Base-by-base conservation (phyloP, 2,888 invertebrate genomes). In the Busseola fusca region DNA sequence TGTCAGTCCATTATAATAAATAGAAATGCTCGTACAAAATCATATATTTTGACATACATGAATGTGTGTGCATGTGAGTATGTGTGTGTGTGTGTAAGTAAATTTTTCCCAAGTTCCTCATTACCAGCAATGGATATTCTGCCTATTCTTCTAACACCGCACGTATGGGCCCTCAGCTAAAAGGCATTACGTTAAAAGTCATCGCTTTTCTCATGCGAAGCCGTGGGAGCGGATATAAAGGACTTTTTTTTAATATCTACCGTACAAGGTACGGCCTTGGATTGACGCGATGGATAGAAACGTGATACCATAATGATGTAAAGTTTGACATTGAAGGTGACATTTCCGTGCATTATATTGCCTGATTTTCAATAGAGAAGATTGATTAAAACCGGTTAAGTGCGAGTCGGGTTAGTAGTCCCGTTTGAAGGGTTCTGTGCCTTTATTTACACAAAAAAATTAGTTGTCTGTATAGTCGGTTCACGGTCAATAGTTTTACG, bases 141-240 rank as follows among this genome's bases (percentile, higher is more conserved):
- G 75, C 12, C 10, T 3, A 0, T 45, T 10, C 16, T 30, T 40
- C 34, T 56, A 42, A 66, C 6, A 37, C 37, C 14, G n/a, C 58
- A 5, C 45, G 10, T 50, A 58, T 52, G 65, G 21, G 52, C 71
- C 75, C 45, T 83, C 63, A 67, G 58, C 81, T 72, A 65, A 80
- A 76, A 80, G 79, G 83, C 80, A 74, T 84, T 80, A 81, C 78
- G 74, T 64, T 79, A 81, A 84, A 83, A 83, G 78, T 80, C 78
- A 76, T 69, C 69, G 72, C 64, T 84, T 84, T 78, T 81, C 81
- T 76, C 70, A 68, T 83, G 70, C 70, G 76, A 74, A 65, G 34
- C 71, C 69, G 69, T 76, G 66, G 27, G 63, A 76, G 66, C 76
- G 77, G 80, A 83, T 80, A 79, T 79, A 80, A 84, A 80, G 73